Evolutionary conservation across 2,113 vertebrate species (phyloP).

Genomic region (Saguinus midas): DNA sequence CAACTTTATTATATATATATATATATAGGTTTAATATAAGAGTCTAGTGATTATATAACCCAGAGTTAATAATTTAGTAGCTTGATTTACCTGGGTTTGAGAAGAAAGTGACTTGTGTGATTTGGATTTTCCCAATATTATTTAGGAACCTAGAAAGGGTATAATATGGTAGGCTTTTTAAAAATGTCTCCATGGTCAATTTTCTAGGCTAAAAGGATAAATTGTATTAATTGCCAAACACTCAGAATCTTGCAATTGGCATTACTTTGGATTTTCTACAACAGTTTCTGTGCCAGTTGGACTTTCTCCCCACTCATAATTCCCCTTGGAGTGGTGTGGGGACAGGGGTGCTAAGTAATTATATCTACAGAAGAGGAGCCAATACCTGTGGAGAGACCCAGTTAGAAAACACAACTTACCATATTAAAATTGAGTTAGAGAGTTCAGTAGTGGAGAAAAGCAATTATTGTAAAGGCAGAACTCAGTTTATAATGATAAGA

Average conservation of each 20-base stretch:
- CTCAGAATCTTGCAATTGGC: background rate
- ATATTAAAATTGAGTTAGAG: background rate
- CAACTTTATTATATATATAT: too few relatives aligned
- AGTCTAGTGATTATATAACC: background rate
- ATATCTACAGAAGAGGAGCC: background rate
- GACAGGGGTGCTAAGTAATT: background rate
- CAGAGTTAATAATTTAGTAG: background rate
- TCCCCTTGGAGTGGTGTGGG: background rate
- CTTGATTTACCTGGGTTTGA: background rate
- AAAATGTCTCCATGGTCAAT: background rate
- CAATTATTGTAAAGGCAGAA: background rate
- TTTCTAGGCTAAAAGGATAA: constrained; percentile 2
- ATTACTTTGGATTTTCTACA: background rate
- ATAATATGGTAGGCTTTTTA: background rate
- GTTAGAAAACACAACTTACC: background rate
- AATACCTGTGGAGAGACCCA: background rate
- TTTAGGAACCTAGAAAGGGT: background rate
- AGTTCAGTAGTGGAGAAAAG: background rate
- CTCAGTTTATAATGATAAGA: background rate
- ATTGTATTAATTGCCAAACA: background rate
- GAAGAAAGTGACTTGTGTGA: background rate
- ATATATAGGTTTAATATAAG: too few relatives aligned
- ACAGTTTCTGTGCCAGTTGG: background rate
- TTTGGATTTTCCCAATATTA: background rate
- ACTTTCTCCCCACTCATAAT: background rate